These are phyloP conservation scores for Sylvicapra grimmia DNA, from an alignment of 2,113 vertebrate species.

Conservation along the genomic window DNA sequence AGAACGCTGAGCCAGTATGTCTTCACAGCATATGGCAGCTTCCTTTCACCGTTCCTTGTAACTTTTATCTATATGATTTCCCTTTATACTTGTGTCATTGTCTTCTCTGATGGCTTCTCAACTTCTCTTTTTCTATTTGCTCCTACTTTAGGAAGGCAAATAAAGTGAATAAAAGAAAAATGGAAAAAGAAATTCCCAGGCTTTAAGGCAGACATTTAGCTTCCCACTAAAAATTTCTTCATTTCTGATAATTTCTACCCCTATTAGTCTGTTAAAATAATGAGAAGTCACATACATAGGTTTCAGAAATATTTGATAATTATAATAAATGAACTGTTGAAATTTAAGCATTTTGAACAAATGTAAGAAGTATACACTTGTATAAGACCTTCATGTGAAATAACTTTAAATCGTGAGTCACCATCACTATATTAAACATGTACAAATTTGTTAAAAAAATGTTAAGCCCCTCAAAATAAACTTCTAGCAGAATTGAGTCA, in stretches of 20 bases:
- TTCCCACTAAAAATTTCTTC: not conserved
- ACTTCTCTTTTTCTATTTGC: not conserved
- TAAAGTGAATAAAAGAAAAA: conserved; percentile 3
- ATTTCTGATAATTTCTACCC: not conserved
- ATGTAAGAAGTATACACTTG: not conserved
- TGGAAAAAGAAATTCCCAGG: not conserved
- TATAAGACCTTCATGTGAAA: not conserved
- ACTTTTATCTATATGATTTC: not conserved
- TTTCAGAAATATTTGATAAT: not conserved
- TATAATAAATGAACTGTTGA: not conserved
- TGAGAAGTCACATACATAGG: not conserved
- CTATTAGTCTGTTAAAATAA: not conserved
- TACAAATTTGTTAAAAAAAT: not conserved
- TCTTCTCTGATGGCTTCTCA: not conserved
- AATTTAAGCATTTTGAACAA: not conserved
- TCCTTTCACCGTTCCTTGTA: not conserved
- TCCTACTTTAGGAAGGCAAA: not conserved
- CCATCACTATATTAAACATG: not conserved
- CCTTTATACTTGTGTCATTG: not conserved
- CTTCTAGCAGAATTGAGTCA: not conserved
- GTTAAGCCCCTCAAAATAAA: not conserved
- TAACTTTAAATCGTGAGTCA: not conserved
- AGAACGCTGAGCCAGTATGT: not conserved
- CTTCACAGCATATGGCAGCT: not conserved
- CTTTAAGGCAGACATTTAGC: not conserved